Conservation (phyloP, 2,113 vertebrate genomes). For the Atherinomorus stipes region DNA sequence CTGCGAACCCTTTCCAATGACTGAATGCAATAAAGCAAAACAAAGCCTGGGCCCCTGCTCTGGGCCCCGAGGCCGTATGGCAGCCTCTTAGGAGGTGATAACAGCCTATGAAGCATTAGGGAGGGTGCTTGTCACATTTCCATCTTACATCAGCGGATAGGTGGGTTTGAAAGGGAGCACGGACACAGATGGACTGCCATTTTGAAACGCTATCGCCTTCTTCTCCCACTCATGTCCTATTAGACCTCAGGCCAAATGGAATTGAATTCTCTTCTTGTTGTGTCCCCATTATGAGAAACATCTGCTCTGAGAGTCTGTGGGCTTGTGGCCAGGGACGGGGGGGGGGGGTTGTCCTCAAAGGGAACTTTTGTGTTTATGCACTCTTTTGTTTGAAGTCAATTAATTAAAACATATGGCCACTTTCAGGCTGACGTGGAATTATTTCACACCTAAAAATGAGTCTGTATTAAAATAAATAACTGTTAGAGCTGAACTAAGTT, state of each 20-base stretch:
- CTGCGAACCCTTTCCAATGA: conserved; percentile 37
- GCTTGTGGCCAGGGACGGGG: conserved; percentile 16
- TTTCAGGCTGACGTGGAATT: conserved; percentile 17
- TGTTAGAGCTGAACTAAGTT: background rate
- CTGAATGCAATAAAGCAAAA: conserved; percentile 55
- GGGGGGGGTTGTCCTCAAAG: conserved; percentile 37
- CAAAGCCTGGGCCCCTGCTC: conserved; percentile 23
- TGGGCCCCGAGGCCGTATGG: conserved; percentile 11
- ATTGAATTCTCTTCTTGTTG: conserved; percentile 77
- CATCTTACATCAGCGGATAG: conserved; percentile 36
- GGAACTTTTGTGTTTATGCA: conserved; percentile 51
- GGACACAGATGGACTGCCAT: conserved; percentile 74
- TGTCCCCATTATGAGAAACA: conserved; percentile 71
- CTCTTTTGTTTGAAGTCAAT: conserved; percentile 64
- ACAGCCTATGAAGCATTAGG: conserved; percentile 53
- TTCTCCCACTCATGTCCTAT: conserved; percentile 69
- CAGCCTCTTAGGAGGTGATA: conserved; percentile 61
- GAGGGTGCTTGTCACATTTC: conserved; percentile 42
- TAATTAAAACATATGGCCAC: conserved; percentile 53
- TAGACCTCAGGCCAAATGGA: conserved; percentile 74
- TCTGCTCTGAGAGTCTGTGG: conserved; percentile 59
- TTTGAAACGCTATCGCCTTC: conserved; percentile 76
- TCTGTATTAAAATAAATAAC: background rate
- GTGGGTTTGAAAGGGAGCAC: conserved; percentile 43
- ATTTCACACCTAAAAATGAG: conserved; percentile 15